Percentiles rank a stretch among this genome's conserved stretches.
Evolutionary conservation across 2,113 vertebrate genomes (phyloP).

Genomic region (Ciconia boyciana): DNA sequence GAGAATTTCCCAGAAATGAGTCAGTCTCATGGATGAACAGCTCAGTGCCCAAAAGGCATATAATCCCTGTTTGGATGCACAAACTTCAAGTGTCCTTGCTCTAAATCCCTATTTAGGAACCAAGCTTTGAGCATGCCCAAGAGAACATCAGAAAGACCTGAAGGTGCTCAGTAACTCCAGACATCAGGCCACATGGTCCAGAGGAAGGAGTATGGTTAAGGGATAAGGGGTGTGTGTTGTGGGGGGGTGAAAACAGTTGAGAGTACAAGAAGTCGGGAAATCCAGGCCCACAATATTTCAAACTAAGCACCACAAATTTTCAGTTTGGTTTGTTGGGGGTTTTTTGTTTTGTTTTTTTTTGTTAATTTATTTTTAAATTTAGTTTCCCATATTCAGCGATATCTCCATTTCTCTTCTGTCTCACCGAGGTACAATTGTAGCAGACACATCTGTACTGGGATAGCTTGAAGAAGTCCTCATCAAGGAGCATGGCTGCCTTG

Average conservation of each 20-base stretch:
- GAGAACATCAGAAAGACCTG: neutral
- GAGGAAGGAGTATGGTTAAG: neutral
- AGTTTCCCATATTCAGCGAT: neutral
- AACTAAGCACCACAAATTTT: neutral
- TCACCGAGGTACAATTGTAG: neutral
- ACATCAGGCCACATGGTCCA: neutral
- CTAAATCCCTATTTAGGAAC: neutral
- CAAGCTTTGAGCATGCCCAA: neutral
- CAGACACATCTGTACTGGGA: neutral
- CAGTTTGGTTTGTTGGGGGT: neutral
- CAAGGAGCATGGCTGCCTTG: neutral
- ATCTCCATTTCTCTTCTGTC: neutral
- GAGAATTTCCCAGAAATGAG: neutral
- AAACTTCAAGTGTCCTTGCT: neutral
- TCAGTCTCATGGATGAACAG: neutral
- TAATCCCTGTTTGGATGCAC: neutral
- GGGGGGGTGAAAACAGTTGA: fast-evolving
- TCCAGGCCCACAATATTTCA: neutral
- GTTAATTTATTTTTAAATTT: neutral
- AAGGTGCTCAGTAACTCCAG: neutral
- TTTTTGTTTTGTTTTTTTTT: neutral
- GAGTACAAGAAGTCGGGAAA: neutral
- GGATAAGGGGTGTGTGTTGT: neutral
- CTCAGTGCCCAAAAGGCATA: neutral
- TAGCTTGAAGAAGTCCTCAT: neutral